Percentiles rank a stretch among this genome's conserved stretches.
phyloP scores from a whole-genome alignment of 2,888 invertebrate genomes.

The Sinopyrophorus schimmeli region DNA sequence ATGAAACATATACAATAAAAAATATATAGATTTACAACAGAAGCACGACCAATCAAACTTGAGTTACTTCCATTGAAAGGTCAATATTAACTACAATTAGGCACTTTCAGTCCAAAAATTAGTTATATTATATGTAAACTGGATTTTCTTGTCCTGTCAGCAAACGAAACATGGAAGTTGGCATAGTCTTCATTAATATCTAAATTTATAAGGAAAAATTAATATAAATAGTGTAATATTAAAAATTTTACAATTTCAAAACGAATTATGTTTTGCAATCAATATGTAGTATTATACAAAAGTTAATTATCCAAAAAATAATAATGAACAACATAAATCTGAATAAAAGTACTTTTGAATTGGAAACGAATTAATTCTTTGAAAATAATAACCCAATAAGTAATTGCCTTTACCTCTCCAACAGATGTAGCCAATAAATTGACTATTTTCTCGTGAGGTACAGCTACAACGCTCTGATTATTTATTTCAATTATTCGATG shows the following conservation, averaged over 20 bases:
- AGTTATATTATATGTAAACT: constrained; percentile 84
- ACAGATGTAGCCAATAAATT: constrained; percentile 98
- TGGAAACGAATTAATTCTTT: neutral
- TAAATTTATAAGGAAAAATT: constrained; percentile 59
- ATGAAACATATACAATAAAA: constrained; percentile 48
- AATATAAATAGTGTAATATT: neutral
- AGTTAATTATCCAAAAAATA: constrained; percentile 1
- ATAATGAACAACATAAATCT: too few relatives aligned
- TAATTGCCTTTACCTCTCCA: constrained; percentile 94
- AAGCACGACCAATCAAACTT: constrained; percentile 49
- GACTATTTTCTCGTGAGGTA: constrained; percentile 99
- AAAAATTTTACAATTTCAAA: neutral
- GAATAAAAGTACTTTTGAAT: too few relatives aligned
- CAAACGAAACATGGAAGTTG: constrained; percentile 99
- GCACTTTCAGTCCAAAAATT: constrained; percentile 63
- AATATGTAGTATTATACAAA: too few relatives aligned
- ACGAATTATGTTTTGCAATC: too few relatives aligned
- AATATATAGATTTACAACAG: constrained; percentile 55
- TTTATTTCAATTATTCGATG: constrained; percentile 99
- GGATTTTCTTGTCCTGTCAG: constrained; percentile 99
- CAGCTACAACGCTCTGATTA: constrained; percentile 98
- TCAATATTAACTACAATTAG: constrained; percentile 59
- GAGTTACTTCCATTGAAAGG: constrained; percentile 35
- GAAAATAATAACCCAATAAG: constrained; percentile 5
- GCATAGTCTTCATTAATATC: constrained; percentile 99